A percentile compares a stretch with the other conserved stretches of the same genome.
phyloP scores from a whole-genome alignment of 2,797 vertebrate species.

The Epinephelus coioides region DNA sequence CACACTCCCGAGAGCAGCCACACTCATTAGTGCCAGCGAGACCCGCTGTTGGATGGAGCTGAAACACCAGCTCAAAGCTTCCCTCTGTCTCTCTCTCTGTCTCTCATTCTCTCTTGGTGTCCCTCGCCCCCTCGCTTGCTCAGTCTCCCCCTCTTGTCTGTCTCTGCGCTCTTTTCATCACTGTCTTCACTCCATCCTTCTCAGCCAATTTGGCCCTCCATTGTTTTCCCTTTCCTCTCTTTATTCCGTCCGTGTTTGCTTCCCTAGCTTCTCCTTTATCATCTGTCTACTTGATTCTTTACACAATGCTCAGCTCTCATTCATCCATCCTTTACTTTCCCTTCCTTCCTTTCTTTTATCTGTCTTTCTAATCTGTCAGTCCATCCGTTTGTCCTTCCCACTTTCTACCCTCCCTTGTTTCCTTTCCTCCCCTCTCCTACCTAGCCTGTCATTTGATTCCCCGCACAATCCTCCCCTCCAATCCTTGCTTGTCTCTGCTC shows the following conservation, averaged over 20 bases:
- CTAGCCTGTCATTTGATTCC: slow-evolving; percentile 55
- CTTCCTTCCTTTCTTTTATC: slow-evolving; percentile 29
- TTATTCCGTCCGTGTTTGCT: slow-evolving; percentile 35
- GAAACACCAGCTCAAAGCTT: slow-evolving; percentile 77
- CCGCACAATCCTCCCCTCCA: slow-evolving; percentile 58
- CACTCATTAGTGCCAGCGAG: slow-evolving; percentile 84
- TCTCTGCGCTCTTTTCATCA: slow-evolving; percentile 37
- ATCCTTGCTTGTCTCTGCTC: slow-evolving; percentile 70
- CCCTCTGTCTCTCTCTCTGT: slow-evolving; percentile 7
- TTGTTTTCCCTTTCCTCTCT: slow-evolving; percentile 50
- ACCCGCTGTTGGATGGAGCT: slow-evolving; percentile 79
- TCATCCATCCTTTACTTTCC: slow-evolving; percentile 35
- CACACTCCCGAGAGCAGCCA: slow-evolving; percentile 67
- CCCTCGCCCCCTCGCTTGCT: slow-evolving; percentile 32
- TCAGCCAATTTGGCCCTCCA: slow-evolving; percentile 70
- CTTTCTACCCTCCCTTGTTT: slow-evolving; percentile 12
- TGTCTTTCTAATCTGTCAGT: slow-evolving; percentile 8
- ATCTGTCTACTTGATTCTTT: slow-evolving; percentile 30
- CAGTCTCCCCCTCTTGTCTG: slow-evolving; percentile 34
- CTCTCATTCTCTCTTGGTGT: slow-evolving; percentile 35
- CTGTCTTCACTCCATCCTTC: slow-evolving; percentile 53
- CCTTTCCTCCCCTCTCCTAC: slow-evolving; percentile 25
- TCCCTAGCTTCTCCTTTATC: slow-evolving; percentile 48
- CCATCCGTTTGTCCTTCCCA: slow-evolving; percentile 19
- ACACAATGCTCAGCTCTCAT: slow-evolving; percentile 31